A percentile compares a stretch with the other conserved stretches of the same genome.
These are phyloP conservation scores for Drosophila algonquin DNA, from an alignment of 2,888 invertebrate species.

Conservation along the genomic window DNA sequence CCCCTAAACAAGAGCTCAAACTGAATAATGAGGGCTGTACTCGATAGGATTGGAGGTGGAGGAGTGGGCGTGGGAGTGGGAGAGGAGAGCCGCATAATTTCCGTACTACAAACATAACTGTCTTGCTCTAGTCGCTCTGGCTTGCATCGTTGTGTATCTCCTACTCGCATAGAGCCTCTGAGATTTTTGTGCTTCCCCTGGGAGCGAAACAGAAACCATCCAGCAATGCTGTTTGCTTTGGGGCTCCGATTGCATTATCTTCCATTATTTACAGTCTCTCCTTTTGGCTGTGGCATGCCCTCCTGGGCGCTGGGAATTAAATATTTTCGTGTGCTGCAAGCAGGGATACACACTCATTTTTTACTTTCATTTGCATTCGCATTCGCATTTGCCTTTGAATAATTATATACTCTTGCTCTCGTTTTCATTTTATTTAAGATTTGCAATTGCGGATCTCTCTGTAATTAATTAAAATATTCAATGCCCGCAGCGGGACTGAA, in stretches of 20 bases:
- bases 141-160: conserved; percentile 21
- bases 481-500: conserved; percentile 37
- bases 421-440: conserved; percentile 45
- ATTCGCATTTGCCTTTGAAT: conserved; percentile 51
- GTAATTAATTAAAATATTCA: conserved; percentile 77
- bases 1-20: conserved; percentile 21
- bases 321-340: conserved; percentile 9
- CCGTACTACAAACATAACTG: conserved; percentile 52
- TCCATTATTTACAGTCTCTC: conserved; percentile 26
- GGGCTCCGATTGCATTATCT: conserved; percentile 15
- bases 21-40: conserved; percentile 6
- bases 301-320: conserved; percentile 19
- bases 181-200: neutral
- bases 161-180: neutral
- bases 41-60: neutral
- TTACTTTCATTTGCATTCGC: conserved; percentile 36
- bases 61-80: neutral
- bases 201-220: conserved; percentile 5
- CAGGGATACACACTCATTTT: conserved; percentile 19
- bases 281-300: neutral
- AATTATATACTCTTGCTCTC: conserved; percentile 37
- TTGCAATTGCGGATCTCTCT: conserved; percentile 34
- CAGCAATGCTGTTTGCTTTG: neutral
- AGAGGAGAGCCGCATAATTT: conserved; percentile 37
- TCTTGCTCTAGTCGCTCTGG: conserved; percentile 41